These are phyloP conservation scores for Synergus umbraculus DNA, from an alignment of 2,888 invertebrate species.

Conservation along the genomic window DNA sequence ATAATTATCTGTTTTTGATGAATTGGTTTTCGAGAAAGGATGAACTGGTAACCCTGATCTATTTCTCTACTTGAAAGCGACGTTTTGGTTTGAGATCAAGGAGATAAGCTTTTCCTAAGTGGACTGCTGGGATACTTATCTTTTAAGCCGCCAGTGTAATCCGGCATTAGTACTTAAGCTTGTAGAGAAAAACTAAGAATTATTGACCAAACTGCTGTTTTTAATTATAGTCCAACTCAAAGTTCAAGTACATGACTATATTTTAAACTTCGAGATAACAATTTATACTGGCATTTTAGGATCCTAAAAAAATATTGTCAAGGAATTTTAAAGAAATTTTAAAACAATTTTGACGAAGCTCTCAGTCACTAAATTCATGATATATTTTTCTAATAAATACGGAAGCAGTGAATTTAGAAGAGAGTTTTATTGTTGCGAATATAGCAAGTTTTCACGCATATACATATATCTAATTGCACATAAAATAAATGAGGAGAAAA, in stretches of 20 bases:
- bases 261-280: background rate
- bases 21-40: conserved; percentile 5
- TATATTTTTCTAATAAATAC: too few species aligned
- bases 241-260: conserved; percentile 23
- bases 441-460: too few species aligned
- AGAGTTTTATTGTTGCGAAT: too few species aligned
- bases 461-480: too few species aligned
- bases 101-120: conserved; percentile 37
- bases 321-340: too few species aligned
- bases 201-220: conserved; percentile 20
- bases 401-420: too few species aligned
- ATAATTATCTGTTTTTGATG: background rate
- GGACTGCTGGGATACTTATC: conserved; percentile 31
- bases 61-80: conserved; percentile 32
- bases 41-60: conserved; percentile 14
- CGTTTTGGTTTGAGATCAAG: conserved; percentile 16
- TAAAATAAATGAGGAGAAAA: background rate
- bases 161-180: conserved; percentile 32
- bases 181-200: conserved; percentile 34
- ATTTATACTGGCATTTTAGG: background rate
- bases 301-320: too few species aligned
- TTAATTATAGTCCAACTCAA: conserved; percentile 20
- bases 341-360: too few species aligned
- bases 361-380: too few species aligned
- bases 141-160: conserved; percentile 38